phyloP scores from a whole-genome alignment of 2,113 vertebrate species.

The Hucho hucho region DNA sequence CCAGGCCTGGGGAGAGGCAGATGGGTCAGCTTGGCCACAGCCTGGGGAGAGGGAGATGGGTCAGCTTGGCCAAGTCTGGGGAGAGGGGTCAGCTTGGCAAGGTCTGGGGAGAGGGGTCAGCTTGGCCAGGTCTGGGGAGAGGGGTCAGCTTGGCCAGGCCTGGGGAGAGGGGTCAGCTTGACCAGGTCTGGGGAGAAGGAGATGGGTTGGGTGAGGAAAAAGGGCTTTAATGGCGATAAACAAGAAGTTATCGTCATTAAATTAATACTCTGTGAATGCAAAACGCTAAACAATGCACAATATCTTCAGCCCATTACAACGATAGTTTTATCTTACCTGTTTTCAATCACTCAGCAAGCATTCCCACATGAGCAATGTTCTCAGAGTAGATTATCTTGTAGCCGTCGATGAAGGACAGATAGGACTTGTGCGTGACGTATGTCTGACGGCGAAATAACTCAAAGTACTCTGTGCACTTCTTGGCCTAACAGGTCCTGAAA shows the following conservation, averaged over 20 bases:
- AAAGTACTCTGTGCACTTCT: slow-evolving; percentile 80
- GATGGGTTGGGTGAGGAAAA: too few relatives aligned
- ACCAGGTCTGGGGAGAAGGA: not conserved
- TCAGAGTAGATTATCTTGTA: slow-evolving; percentile 80
- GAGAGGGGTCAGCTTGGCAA: too few relatives aligned
- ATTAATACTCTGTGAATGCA: not conserved
- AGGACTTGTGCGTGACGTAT: slow-evolving; percentile 84
- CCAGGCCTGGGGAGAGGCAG: slow-evolving; percentile 66
- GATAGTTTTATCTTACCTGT: slow-evolving; percentile 66
- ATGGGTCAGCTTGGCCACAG: too few relatives aligned
- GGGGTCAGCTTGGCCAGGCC: too few relatives aligned
- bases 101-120: too few relatives aligned
- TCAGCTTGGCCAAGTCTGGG: too few relatives aligned
- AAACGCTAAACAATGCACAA: not conserved
- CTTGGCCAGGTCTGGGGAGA: too few relatives aligned
- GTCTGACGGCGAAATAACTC: slow-evolving; percentile 79
- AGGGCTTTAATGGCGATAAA: too few relatives aligned
- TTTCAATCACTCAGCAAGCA: slow-evolving; percentile 77
- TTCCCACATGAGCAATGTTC: slow-evolving; percentile 71
- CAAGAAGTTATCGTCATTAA: too few relatives aligned
- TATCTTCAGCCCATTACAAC: not conserved
- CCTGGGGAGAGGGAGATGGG: too few relatives aligned
- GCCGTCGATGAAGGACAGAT: slow-evolving; percentile 81
- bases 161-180: too few relatives aligned
- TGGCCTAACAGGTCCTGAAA: slow-evolving; percentile 82